Evolutionary conservation across 2,113 vertebrate genomes (phyloP), one percentile per base, ranked within the genome.

Genomic region (Hystrix brachyura): DNA sequence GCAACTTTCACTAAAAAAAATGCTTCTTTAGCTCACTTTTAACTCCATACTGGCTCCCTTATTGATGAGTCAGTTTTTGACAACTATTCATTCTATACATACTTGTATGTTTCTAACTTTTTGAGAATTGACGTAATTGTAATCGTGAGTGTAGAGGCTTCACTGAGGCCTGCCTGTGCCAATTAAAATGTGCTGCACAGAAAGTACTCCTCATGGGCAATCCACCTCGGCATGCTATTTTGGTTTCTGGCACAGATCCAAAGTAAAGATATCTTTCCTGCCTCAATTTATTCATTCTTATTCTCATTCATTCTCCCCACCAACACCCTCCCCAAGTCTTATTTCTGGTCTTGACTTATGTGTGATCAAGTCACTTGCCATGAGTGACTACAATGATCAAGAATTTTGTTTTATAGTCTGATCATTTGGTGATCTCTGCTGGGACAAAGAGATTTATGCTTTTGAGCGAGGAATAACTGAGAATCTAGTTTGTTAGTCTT

Each of bases 61-160:
- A 71, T 1, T 53, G 62, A 74, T 46, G 81, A 74, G 11, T 79
- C 65, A 62, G 74, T 88, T n/a, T 82, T 72, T 71, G 67, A 85
- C 48, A 91, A 12, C 19, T n/a, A 13, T 64, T 80, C 34, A 55
- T 85, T 92, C 74, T 62, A n/a, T 48, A 62, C 13, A 17, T 8
- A 14, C 53, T 38, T 89, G 55, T 29, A 69, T 48, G 38, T 64
- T 87, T 94, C 82, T 57, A 93, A 90, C 25, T 82, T 93, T 89
- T 38, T 43, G 29, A 76, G 64, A 87, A 53, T 18, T 57, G 25
- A 48, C 89, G 57, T 53, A 46, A 85, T 85, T 17, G 43, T 8
- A 46, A 62, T 19, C 32, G 32, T 85, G 71, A 90, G 23, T 84
- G 57, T 69, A 34, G 57, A 79, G n/a, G 79, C 6, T 92, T 96